Evolutionary conservation across 1,140 invertebrate genomes (phyloP), one percentile per base, ranked within the genome.

Genomic region (Aleiodes sp.): DNA sequence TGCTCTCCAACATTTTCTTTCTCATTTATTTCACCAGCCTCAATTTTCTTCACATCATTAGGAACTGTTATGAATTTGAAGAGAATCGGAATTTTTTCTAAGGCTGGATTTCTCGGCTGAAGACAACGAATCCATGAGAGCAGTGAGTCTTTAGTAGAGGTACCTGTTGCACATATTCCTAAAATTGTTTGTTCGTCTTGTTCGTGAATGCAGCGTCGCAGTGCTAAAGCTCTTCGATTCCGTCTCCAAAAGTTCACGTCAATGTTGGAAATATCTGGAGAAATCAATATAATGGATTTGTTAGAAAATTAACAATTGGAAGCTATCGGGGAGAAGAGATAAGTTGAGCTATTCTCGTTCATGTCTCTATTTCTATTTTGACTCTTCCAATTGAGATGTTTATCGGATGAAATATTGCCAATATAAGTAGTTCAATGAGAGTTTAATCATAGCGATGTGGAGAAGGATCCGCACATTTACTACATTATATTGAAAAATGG

Each of bases 141-240:
- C 1, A 98, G 82, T 0, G 96, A 97, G 85, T 98, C 94, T 86
- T 94, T 91, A 33, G 91, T 92, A 8, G 93, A 95, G n/a, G 94
- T 94, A 68, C 96, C 95, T 68, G 96, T 96, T 14, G 94, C 93
- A 84, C 93, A 96, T 68, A 97, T 86, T 6, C 92, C 92, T 73
- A 96, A 89, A 75, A 98, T 93, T 0, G 92, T 94, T n/a, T 95
- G 94, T 84, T 99, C 96, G 31, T 94, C 90, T 86, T 99, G 96
- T 84, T 98, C 94, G 82, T 99, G 97, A 3, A 98, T 90, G 9
- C 90, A 89, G 10, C 89, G 88, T 28, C 79, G 70, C 9, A 70
- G 70, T 70, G 86, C 84, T 31, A 88, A 63, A 33, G 82, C 78
- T 39, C 88, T 72, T 67, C 82, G 68, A 73, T 76, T 76, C 70